Percentiles rank a stretch among this genome's conserved stretches.
These are phyloP conservation scores for Caiman crocodilus DNA, from an alignment of 2,797 vertebrate genomes.

Conservation along the genomic window DNA sequence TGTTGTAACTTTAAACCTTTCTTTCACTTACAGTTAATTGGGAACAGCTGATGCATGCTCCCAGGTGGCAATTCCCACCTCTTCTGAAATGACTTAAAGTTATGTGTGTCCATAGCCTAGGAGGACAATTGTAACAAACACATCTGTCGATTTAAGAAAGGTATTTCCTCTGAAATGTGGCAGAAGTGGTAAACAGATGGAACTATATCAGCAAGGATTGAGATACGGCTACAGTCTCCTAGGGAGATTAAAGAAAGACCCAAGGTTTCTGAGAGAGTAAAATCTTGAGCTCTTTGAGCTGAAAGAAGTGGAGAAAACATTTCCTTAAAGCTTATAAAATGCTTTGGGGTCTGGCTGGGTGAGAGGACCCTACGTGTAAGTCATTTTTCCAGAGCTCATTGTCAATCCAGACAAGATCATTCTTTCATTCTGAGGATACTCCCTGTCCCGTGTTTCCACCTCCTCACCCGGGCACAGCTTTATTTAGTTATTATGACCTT, in stretches of 20 bases:
- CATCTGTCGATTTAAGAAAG: not conserved
- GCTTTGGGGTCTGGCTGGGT: not conserved
- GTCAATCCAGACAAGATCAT: not conserved
- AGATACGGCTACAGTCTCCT: not conserved
- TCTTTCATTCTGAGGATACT: fast-evolving
- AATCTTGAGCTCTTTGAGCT: not conserved
- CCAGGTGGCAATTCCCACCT: too few species aligned
- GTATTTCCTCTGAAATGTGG: not conserved
- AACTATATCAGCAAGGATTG: not conserved
- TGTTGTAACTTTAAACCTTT: too few species aligned
- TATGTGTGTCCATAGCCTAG: not conserved
- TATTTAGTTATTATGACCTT: not conserved
- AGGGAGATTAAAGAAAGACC: not conserved
- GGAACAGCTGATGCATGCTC: too few species aligned
- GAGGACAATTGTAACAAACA: not conserved
- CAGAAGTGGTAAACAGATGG: not conserved
- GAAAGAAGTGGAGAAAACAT: not conserved
- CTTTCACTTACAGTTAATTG: too few species aligned
- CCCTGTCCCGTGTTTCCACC: fast-evolving
- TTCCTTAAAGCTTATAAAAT: not conserved
- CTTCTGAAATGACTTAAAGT: too few species aligned
- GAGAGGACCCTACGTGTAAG: fast-evolving
- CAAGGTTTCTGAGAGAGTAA: not conserved
- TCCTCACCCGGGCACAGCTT: not conserved
- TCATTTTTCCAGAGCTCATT: not conserved